Conservation (phyloP, 35 echinoderm and acorn worm genomes). For the Chiridota heheva region DNA sequence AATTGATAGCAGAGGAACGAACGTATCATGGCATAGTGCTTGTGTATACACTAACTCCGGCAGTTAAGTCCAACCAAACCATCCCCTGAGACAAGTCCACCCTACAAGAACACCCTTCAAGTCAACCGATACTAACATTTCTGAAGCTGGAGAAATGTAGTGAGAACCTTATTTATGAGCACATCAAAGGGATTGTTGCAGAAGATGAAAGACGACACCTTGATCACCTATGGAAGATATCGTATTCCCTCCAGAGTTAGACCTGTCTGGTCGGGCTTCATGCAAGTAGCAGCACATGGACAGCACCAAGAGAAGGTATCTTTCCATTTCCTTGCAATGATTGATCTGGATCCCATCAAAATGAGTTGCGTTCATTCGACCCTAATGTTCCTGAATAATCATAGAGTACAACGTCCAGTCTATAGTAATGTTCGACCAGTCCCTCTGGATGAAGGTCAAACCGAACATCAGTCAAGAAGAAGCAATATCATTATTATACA, state of each 20-base stretch:
- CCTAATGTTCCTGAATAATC: not conserved
- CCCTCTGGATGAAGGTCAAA: not conserved
- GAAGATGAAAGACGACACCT: no score
- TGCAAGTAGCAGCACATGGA: conserved; percentile 1
- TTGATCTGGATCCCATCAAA: conserved; percentile 14
- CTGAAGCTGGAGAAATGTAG: not conserved
- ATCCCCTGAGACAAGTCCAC: not conserved
- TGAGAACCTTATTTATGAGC: conserved; percentile 7
- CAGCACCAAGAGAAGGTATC: conserved; percentile 4
- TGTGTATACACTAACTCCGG: not conserved
- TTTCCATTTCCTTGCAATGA: conserved; percentile 29
- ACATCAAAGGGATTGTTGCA: not conserved
- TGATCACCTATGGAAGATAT: conserved; percentile 22
- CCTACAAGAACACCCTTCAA: no score
- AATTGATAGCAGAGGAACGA: conserved; percentile 12
- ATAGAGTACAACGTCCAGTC: no score
- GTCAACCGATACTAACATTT: not conserved
- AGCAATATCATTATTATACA: not conserved
- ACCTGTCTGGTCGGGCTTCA: conserved; percentile 23
- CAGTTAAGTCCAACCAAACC: not conserved
- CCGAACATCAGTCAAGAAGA: conserved; percentile 4
- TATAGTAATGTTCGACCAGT: no score
- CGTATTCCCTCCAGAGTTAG: not conserved
- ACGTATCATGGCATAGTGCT: conserved; percentile 39
- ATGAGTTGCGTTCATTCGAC: conserved; percentile 30